phyloP scores from a whole-genome alignment of 2,113 vertebrate species.

The Tragelaphus imberbis region DNA sequence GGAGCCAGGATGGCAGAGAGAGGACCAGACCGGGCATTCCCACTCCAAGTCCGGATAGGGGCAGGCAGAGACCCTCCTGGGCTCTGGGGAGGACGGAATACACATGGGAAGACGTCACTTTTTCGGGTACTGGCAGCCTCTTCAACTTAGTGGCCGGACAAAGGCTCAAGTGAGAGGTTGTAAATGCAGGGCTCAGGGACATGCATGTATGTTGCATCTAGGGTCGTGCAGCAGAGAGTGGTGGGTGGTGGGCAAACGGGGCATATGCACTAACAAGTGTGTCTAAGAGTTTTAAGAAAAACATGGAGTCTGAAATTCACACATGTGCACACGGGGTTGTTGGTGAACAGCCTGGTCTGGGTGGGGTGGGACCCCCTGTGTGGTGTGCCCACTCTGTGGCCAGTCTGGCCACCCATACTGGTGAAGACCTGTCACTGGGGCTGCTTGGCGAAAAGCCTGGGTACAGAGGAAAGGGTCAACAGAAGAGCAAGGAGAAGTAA shows the following conservation, averaged over 20 bases:
- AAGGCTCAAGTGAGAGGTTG: background rate
- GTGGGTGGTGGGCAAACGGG: background rate
- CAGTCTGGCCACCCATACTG: background rate
- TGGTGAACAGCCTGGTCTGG: background rate
- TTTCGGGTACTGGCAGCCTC: too few species aligned
- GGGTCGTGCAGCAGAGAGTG: background rate
- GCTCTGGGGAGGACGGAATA: too few species aligned
- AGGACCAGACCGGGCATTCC: accelerated
- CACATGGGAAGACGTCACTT: background rate
- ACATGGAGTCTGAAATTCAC: background rate
- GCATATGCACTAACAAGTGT: accelerated
- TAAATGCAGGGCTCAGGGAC: too few species aligned
- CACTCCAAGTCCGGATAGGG: accelerated
- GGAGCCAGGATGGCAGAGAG: accelerated
- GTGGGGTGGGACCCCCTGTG: accelerated
- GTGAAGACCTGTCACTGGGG: background rate
- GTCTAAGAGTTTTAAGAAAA: too few species aligned
- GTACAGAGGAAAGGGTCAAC: accelerated
- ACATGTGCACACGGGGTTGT: accelerated
- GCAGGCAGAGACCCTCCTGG: background rate
- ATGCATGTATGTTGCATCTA: accelerated
- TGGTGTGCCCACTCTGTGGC: background rate
- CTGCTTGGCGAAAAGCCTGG: accelerated
- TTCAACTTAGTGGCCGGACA: background rate
- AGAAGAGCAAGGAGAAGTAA: background rate